Evolutionary conservation across 2,888 invertebrate genomes (phyloP).

Genomic region (Hirtodrosophila trivittata): DNA sequence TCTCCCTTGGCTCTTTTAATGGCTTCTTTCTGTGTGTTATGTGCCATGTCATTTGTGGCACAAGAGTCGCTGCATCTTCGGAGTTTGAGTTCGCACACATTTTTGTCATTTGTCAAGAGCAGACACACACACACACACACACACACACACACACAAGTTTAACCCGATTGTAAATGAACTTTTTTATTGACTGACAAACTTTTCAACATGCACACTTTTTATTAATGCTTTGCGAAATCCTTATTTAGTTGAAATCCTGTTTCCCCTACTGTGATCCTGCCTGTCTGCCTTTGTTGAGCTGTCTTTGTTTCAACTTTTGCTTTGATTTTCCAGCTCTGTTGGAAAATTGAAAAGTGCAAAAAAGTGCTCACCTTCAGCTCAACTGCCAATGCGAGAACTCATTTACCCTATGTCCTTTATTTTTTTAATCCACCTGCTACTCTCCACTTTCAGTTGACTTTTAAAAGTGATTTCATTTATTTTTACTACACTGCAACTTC

Average conservation of each 20-base stretch:
- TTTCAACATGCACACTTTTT: conserved; percentile 56
- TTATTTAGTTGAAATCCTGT: conserved; percentile 39
- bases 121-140: conserved; percentile 1
- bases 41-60: conserved; percentile 11
- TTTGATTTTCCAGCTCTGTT: conserved; percentile 59
- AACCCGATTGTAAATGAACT: conserved; percentile 48
- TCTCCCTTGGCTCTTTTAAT: conserved; percentile 1
- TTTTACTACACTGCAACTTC: conserved; percentile 49
- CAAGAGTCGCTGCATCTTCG: conserved; percentile 17
- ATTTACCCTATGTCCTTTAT: no score
- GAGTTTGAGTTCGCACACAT: conserved; percentile 37
- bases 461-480: conserved; percentile 54
- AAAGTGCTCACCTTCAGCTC: conserved; percentile 5
- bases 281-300: conserved; percentile 30
- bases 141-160: conserved; percentile 19
- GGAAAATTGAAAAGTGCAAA: conserved; percentile 34
- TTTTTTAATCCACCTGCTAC: neutral
- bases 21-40: conserved; percentile 14
- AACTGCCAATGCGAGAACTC: no score
- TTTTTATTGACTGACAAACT: conserved; percentile 65
- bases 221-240: conserved; percentile 59
- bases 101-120: conserved; percentile 58
- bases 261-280: neutral
- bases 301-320: conserved; percentile 64
- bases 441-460: conserved; percentile 36